Evolutionary conservation across 2,113 vertebrate genomes (phyloP).

Genomic region (Sus scrofa): DNA sequence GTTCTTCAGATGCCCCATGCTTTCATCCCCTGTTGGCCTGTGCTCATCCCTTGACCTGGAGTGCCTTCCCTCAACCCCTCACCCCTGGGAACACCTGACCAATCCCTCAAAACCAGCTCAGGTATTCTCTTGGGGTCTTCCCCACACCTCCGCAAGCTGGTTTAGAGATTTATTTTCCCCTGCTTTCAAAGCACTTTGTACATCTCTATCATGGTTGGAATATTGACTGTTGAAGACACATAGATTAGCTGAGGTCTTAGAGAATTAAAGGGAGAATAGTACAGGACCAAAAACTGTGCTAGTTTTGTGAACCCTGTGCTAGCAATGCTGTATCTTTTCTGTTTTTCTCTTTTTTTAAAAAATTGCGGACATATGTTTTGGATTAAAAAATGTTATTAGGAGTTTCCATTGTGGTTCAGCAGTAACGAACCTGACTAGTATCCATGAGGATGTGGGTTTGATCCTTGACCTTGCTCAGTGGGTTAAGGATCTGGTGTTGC

Average conservation of each 20-base stretch:
- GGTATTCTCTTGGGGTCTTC: background rate
- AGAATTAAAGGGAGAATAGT: background rate
- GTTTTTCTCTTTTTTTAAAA: background rate
- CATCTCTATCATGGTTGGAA: background rate
- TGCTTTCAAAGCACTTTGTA: background rate
- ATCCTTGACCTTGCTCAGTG: too few species aligned
- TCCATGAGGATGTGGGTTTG: too few species aligned
- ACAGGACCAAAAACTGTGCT: background rate
- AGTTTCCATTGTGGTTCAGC: too few species aligned
- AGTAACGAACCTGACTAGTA: too few species aligned
- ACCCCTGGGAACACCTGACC: background rate
- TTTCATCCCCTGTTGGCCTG: background rate
- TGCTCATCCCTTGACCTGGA: background rate
- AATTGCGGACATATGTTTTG: background rate
- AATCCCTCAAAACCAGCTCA: background rate
- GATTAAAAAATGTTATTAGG: background rate
- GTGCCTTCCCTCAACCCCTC: background rate
- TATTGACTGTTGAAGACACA: background rate
- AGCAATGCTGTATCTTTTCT: slow-evolving; percentile 9
- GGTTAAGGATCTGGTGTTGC: too few species aligned
- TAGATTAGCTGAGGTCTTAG: background rate
- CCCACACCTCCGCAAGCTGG: background rate
- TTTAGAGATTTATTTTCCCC: background rate
- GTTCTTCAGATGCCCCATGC: background rate
- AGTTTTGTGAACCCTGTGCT: background rate